Base-by-base conservation (phyloP, 2,888 invertebrate genomes). In the Calameuta pallipes region DNA sequence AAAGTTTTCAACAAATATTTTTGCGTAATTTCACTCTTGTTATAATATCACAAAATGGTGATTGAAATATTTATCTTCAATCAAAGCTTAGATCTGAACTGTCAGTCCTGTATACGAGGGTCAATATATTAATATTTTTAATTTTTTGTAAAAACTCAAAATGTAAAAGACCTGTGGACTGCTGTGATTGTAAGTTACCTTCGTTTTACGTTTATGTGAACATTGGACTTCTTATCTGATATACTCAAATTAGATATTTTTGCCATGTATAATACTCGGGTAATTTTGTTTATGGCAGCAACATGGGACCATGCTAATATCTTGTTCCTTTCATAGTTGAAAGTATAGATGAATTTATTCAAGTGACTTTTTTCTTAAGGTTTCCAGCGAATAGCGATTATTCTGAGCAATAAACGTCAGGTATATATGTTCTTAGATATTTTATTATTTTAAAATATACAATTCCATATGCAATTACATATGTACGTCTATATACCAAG, bases 401-500 rank as follows among this genome's bases (percentile, higher is more conserved):
- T 9, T 1, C 15, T 23, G 4, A 56, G 1, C 23, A 56, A 23
- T 56, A 23, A 56, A 56, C 56, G 23, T 9, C 1, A 56, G 23
- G 56, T 23, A 56, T 56, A 56, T 9, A 56, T 56, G 23, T 56
- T 9, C 56, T 77, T 74, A 74, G n/a, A 70, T 75, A 75, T 70
- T 78, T 78, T 75, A 78, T 75, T 78, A 75, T 78, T 34, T 71
- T 78, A 78, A 78, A 78, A 78, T 75, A 75, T 78, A 75, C 75
- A 78, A 75, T 70, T 73, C 34, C 73, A 74, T 36, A 56, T 56
- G 34, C 15, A 35, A 30, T 36, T 74, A 74, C 36, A 37, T 41
- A 71, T 33, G 33, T 31, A 77, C 69, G 73, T 77, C 35, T 35
- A 30, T 33, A 23, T n/a, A 69, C 69, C 11, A 74, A 77, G 35